Evolutionary conservation across 2,113 vertebrate species (phyloP).

Genomic region (Alectura lathami): DNA sequence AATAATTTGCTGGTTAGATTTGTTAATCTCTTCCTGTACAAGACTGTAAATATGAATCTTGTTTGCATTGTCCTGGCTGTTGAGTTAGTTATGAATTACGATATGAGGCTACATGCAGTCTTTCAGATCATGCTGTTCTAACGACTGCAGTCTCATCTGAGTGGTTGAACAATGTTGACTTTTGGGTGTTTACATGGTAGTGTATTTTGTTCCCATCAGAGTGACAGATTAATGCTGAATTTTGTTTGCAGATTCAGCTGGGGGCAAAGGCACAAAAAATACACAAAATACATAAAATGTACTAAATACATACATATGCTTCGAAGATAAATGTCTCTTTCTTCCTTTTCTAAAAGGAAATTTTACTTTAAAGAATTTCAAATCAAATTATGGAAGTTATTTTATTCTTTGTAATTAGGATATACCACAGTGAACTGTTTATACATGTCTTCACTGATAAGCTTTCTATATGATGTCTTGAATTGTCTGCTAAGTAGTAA

Average conservation of each 20-base stretch:
- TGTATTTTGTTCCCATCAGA: neutral
- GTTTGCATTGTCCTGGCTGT: neutral
- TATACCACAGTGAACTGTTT: rapidly evolving
- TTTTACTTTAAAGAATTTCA: neutral
- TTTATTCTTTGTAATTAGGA: neutral
- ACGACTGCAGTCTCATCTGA: neutral
- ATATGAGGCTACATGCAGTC: neutral
- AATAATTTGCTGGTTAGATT: neutral
- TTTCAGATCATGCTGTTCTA: neutral
- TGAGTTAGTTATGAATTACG: neutral
- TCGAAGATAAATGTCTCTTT: neutral
- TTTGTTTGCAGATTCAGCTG: neutral
- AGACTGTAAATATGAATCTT: neutral
- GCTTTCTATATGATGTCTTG: neutral
- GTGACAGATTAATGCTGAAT: neutral
- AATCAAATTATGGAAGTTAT: neutral
- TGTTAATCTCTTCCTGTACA: neutral
- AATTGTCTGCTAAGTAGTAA: neutral
- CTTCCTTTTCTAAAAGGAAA: neutral
- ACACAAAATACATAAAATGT: neutral
- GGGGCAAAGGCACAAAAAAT: neutral
- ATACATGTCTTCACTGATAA: neutral
- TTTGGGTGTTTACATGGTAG: neutral
- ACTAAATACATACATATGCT: neutral
- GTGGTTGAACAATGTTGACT: neutral